Base-by-base conservation (phyloP, 2,113 vertebrate genomes). In the Telmatochromis bifrenatus region DNA sequence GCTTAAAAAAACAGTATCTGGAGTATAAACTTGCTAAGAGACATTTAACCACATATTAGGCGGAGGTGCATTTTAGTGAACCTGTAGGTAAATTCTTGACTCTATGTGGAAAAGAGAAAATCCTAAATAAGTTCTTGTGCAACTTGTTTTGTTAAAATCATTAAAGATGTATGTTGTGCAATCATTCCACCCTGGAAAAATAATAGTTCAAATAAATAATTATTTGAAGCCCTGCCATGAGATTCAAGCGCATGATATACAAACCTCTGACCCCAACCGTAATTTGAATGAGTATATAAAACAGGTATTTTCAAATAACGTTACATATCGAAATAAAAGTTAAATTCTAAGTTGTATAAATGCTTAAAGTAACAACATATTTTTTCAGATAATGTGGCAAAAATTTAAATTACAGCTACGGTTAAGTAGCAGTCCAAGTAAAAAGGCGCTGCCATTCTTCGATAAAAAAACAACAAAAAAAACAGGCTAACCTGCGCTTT, bases 401-500 rank as follows among this genome's bases (percentile, higher is more conserved):
- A 19, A 28, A 13, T 6, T 11, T 12, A 13, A 68, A 53, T 26
- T 15, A 19, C 9, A 53, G 81, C 13, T 65, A 12, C 23, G 3
- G 6, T 31, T 15, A 68, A 53, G 11, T 31, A 73, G 47, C 60
- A 17, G 42, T 49, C 26, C 42, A 49, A 77, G 23, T 31, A 31
- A 77, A 70, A 28, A 49, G 15, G 26, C 9, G 23, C 42, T 47
- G 23, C 23, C 4, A 31, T 49, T 37, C 5, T 45, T 21, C 14
- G n/a, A 65, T 35, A 2, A 49, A 6, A 75, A 54, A 21, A 26
- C 9, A 12, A 5, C 4, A 45, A 6, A 7, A 26, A 73, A 73
- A 47, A 14, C 33, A 14, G 7, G 10, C 45, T 26, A 60, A 96
- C 95, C 95, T 93, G 80, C 10, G 14, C 28, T 89, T 84, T 90